Evolutionary conservation across 2,113 vertebrate species (phyloP), one percentile per base, ranked within the genome.

Genomic region (Parotia lawesii): DNA sequence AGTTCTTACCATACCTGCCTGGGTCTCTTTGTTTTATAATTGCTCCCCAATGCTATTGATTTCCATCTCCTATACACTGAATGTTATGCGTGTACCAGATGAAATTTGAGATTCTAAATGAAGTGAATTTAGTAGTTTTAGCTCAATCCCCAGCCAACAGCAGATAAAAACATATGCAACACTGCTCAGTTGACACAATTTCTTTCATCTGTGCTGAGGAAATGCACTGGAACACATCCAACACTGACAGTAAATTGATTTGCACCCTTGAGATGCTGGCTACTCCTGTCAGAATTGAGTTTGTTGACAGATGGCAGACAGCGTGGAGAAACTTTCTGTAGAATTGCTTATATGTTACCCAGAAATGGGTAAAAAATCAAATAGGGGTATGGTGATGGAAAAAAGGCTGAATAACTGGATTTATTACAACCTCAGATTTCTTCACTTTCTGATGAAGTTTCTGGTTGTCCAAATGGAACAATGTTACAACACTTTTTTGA

Each of bases 181-280:
- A 77, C 57, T 83, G 75, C 82, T 96, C 92, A 93, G 67, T 83
- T 97, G 93, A 97, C 92, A 96, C 77, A 95, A 94, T 96, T 97
- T 87, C 93, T 94, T 93, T 93, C 88, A 95, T 94, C 89, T 95
- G 93, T 81, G 91, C 89, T 95, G 90, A 94, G 89, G 94, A 97
- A 97, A 96, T 77, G 75, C 86, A 87, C 73, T 98, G 97, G 93
- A 97, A 93, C 40, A 78, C 56, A 86, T 95, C 97, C 97, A 98
- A 72, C 25, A 48, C 54, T 90, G 87, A 93, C 82, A 96, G 91
- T 95, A 97, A 97, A 97, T 97, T 97, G 95, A 96, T 98, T 97
- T 95, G 95, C 96, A 98, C 92, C 80, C 95, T 85, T 97, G 91
- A 97, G 92, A 97, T 96, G 82, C 95, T 97, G 96, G 85, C 93